Evolutionary conservation across 2,888 invertebrate genomes (phyloP), one percentile per base, ranked within the genome.

Genomic region (Drosophila borealis): DNA sequence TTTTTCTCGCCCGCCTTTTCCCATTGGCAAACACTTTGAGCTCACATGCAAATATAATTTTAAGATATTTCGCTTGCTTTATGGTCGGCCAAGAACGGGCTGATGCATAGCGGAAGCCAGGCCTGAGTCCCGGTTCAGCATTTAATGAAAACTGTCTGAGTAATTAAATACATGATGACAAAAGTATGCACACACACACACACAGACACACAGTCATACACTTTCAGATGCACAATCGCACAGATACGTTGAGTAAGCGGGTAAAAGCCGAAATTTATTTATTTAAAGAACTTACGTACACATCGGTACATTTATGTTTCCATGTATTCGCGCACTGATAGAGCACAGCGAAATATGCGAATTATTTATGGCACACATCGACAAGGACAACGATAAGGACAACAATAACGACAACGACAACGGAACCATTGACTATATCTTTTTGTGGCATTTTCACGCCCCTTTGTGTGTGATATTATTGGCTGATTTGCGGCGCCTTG

Each of bases 81-180:
- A 80, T 80, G 75, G 70, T 51, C 55, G 60, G 57, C 44, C 45
- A 44, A 51, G 59, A 50, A 41, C 25, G 42, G 51, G 50, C 33
- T 39, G 41, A 13, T 39, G 33, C 39, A 21, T 19, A 48, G 25
- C 51, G 13, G 54, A 56, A 51, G 44, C 33, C 33, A 19, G 44
- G 19, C 46, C 8, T n/a, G 33, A 48, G 56, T 21, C 11, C 29
- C 50, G 57, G 73, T 78, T 44, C 59, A 41, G 62, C 80, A 67
- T 81, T 81, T 88, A 86, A 88, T 83, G 69, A 80, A 83, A 89
- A 70, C 87, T 70, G 81, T 73, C 87, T 70, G 89, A 83, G 89
- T 83, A 83, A 88, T 83, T 83, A 83, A 88, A 88, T 83, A 87
- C 83, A 87, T 71, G 89, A 83, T 80, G 89, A 87, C 87, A 86